Percentiles rank a stretch among this genome's conserved stretches.
Evolutionary conservation across 2,797 vertebrate genomes (phyloP).

Genomic region (Macrochelys suwanniensis): DNA sequence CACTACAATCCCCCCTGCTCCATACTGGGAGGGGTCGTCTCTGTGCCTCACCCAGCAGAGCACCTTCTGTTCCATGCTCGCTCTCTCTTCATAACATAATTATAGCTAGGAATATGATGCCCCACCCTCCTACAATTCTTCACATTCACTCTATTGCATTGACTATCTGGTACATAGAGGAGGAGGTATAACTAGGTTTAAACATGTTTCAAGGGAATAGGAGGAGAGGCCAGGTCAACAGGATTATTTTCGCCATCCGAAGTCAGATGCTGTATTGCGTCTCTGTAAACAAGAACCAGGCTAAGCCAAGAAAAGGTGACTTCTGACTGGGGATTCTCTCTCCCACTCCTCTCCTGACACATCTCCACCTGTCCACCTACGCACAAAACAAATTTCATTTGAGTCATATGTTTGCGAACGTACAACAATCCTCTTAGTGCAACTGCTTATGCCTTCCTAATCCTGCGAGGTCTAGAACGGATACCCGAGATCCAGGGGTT

Average conservation of each 20-base stretch:
- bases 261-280: slow-evolving; percentile 7
- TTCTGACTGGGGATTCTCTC: slow-evolving; percentile 15
- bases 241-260: background rate
- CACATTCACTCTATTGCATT: background rate
- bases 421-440: slow-evolving; percentile 60
- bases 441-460: slow-evolving; percentile 61
- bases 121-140: background rate
- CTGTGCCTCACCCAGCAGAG: background rate
- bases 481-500: background rate
- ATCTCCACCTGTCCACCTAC: slow-evolving; percentile 71
- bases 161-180: background rate
- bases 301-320: slow-evolving; percentile 31
- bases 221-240: background rate
- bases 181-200: background rate
- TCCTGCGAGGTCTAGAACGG: slow-evolving; percentile 37
- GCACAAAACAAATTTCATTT: slow-evolving; percentile 66
- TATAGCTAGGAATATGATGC: background rate
- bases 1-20: background rate
- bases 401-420: slow-evolving; percentile 62
- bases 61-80: background rate
- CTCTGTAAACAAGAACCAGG: slow-evolving; percentile 43
- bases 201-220: background rate
- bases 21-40: background rate
- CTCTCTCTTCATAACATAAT: background rate
- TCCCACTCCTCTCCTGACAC: slow-evolving; percentile 19